Evolutionary conservation across 2,797 vertebrate genomes (phyloP).

Genomic region (Lepilemur septentrionalis): DNA sequence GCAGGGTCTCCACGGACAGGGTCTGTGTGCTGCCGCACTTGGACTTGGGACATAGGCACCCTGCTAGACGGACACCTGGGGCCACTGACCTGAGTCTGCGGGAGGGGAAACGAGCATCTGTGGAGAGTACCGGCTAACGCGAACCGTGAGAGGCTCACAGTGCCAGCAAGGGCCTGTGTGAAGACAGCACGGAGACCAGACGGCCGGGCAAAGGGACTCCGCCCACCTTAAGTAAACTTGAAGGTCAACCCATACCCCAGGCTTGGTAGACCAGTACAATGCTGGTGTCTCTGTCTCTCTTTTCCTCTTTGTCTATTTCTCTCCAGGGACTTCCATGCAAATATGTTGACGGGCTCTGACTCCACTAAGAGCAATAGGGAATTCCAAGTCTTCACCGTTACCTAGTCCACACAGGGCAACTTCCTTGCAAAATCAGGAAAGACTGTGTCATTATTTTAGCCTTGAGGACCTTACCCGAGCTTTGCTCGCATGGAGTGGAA

Average conservation of each 20-base stretch:
- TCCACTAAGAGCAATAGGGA: neutral
- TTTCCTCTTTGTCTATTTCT: neutral
- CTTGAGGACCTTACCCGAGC: neutral
- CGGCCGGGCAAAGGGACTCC: neutral
- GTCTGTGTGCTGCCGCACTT: neutral
- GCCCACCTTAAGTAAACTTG: neutral
- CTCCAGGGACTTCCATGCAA: too few species aligned
- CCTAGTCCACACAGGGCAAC: neutral
- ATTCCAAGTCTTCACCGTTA: neutral
- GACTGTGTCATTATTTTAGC: neutral
- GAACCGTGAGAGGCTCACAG: neutral
- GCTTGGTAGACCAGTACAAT: neutral
- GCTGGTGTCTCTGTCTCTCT: neutral
- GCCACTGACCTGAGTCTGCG: too few species aligned
- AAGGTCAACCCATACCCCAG: neutral
- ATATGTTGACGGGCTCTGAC: neutral
- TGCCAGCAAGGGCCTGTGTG: neutral
- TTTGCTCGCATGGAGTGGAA: neutral
- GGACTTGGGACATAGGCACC: neutral
- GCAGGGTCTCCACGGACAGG: neutral
- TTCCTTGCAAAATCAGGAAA: neutral
- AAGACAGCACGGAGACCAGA: neutral
- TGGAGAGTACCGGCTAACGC: fast-evolving
- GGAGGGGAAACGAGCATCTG: neutral
- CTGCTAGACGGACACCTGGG: neutral